Conservation (phyloP, 2,113 vertebrate species). For the Phylloscopus trochiloides region DNA sequence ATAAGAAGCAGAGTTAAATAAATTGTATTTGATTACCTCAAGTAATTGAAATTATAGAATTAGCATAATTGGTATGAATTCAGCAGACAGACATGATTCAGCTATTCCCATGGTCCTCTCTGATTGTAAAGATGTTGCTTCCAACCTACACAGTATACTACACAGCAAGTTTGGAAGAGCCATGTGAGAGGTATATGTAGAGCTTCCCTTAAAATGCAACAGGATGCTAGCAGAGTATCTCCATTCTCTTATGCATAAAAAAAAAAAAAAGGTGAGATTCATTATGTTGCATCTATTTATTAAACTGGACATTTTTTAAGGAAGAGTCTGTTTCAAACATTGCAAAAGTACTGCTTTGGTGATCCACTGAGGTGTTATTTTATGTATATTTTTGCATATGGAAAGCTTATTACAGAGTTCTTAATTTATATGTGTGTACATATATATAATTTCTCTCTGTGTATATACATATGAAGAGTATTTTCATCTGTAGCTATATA, state of each 20-base stretch:
- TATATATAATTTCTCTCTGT: background rate
- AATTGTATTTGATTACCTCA: conserved; percentile 13
- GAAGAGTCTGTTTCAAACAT: background rate
- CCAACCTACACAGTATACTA: background rate
- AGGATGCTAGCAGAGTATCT: background rate
- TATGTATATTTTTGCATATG: background rate
- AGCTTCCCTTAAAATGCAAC: background rate
- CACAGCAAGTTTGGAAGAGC: background rate
- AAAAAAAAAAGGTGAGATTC: background rate
- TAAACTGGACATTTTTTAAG: background rate
- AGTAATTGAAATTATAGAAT: background rate
- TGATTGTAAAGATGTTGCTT: background rate
- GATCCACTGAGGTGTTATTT: background rate
- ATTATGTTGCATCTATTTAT: background rate
- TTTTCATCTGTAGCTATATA: background rate
- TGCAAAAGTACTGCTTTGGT: background rate
- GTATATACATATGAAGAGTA: background rate
- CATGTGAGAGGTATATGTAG: background rate
- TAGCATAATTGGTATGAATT: background rate
- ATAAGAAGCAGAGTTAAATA: background rate
- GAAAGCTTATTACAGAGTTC: background rate
- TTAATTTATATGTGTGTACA: background rate
- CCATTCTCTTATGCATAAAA: background rate
- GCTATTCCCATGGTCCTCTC: background rate
- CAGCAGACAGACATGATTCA: background rate